Base-by-base conservation (phyloP, 2,888 invertebrate genomes). In the Acheta domesticus region DNA sequence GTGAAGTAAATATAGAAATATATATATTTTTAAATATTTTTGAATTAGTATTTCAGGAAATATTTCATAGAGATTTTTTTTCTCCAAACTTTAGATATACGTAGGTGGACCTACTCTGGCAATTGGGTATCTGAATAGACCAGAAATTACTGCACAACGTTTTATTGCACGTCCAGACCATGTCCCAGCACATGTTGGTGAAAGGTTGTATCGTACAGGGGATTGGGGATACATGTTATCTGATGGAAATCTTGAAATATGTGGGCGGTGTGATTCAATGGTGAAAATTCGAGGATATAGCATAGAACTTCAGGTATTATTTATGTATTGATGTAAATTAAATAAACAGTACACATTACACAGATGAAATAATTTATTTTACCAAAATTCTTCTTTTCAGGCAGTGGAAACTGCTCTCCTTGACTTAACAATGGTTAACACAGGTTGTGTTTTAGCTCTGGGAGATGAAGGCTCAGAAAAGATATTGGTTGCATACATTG, bases 271-370 rank as follows among this genome's bases (percentile, higher is more conserved):
- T 77, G 84, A 84, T 77, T 81, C 84, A 12, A 83, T 83, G 83
- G 83, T 84, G 48, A 84, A 83, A 80, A 84, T 84, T 76, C 80
- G 84, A 49, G 84, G 84, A 11, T 84, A 84, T 81, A 84, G 82
- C 62, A 80, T 84, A 49, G 84, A 84, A 80, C 74, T 84, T 36
- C 81, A 84, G 83, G 84, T 83, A 76, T 20, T 19, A 21, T 75
- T 73, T 73, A 73, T 12, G 19, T 36, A 8, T 36, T 36, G 8
- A 36, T 8, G 8, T 36, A 36, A 36, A 5, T 8, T 36, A 36
- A 36, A 36, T 36, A 36, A 36, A 36, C 36, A 8, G 36, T 36
- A 1, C 36, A 36, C 36, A 36, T 36, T 5, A 5, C 36, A 19
- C 20, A 76, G 12, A 20, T n/a, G 4, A 73, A 19, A 73, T 62